Base-by-base conservation (phyloP, 2,888 invertebrate genomes). In the Helleia helle region DNA sequence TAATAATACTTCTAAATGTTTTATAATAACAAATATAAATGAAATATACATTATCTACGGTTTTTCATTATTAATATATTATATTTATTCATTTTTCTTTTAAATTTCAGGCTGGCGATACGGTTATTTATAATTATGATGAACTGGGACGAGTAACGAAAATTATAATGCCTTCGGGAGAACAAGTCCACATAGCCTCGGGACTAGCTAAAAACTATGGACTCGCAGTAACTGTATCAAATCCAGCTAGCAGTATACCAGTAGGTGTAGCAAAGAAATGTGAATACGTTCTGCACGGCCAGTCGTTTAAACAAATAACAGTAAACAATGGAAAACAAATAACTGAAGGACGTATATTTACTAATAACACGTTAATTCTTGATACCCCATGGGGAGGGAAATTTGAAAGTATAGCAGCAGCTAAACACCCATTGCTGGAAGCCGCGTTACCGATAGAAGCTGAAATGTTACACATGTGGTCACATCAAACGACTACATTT, bases 61-160 rank as follows among this genome's bases (percentile, higher is more conserved):
- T n/a, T n/a, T n/a, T n/a, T n/a, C n/a, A n/a, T n/a, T n/a, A n/a
- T n/a, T n/a, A n/a, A n/a, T n/a, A n/a, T n/a, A n/a, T n/a, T n/a
- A n/a, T 12, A 29, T 15, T 38, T n/a, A n/a, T n/a, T n/a, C n/a
- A n/a, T n/a, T n/a, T n/a, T 43, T 22, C 40, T 39, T 48, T 55
- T 51, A n/a, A n/a, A n/a, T 75, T 80, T 38, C 62, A 91, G 91
- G 93, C 93, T 48, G 92, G 93, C 13, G 93, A 94, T 61, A 93
- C 95, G 0, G 95, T 92, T 51, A 93, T 96, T 55, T 97, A 97
- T 73, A 92, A 93, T 59, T 97, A 97, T 61, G 96, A 97, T 61
- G 90, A 91, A 69, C 88, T 95, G 48, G 97, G 97, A 1, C 88
- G 97, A 30, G 91, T 96, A 2, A 92, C 91, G 0, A 91, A 92